phyloP scores from a whole-genome alignment of 2,888 invertebrate genomes.

The Aphrophora alni region DNA sequence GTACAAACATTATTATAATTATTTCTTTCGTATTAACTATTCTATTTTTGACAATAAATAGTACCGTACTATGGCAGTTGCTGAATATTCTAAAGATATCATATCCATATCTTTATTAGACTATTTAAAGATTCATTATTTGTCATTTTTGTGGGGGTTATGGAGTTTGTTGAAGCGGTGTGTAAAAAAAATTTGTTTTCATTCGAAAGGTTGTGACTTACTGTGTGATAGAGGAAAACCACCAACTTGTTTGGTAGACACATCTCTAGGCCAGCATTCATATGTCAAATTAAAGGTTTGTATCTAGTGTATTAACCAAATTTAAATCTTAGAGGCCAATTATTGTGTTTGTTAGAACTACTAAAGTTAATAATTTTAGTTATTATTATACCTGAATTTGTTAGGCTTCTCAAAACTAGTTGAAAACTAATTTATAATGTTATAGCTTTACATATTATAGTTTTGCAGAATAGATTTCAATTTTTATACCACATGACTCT shows the following conservation, averaged over 20 bases:
- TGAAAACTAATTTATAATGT: no score
- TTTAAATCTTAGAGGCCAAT: no score
- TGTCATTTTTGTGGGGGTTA: constrained; percentile 61
- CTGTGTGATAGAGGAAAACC: constrained; percentile 59
- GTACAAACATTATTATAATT: no score
- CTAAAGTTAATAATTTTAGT: no score
- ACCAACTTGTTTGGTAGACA: constrained; percentile 66
- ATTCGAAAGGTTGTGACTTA: not conserved
- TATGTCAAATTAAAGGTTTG: constrained; percentile 70
- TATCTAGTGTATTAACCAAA: constrained; percentile 30
- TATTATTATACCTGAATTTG: no score
- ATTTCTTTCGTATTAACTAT: no score
- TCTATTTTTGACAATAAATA: no score
- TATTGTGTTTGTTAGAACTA: no score
- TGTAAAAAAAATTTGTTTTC: constrained; percentile 61
- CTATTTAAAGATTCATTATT: constrained; percentile 59
- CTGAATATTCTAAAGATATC: constrained; percentile 51
- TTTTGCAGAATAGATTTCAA: no score
- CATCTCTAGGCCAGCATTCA: constrained; percentile 66
- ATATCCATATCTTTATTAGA: constrained; percentile 61
- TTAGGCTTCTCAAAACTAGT: no score
- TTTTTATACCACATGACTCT: no score
- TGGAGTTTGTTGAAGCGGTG: constrained; percentile 61
- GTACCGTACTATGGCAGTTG: constrained; percentile 29
- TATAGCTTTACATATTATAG: no score